Evolutionary conservation across 2,888 invertebrate species (phyloP).

Genomic region (Hemistola chrysoprasaria): DNA sequence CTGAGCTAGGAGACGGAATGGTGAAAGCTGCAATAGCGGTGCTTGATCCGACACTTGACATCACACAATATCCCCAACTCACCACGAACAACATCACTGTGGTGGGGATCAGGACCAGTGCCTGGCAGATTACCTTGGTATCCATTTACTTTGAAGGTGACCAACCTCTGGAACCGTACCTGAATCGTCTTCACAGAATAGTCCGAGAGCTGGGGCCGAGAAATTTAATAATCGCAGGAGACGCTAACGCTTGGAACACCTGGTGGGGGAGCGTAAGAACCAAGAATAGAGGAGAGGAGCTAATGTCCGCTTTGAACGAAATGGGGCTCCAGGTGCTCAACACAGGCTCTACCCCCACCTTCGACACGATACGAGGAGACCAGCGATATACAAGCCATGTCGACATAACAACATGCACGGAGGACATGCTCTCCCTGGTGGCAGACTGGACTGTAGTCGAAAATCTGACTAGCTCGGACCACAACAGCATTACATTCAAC

Average conservation of each 20-base stretch:
- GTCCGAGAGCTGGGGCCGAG: not conserved
- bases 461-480: too few species aligned
- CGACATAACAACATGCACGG: not conserved
- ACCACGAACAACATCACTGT: conserved; percentile 15
- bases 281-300: conserved; percentile 24
- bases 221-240: conserved; percentile 15
- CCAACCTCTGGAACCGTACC: conserved; percentile 9
- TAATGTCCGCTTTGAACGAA: not conserved
- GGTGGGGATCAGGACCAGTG: conserved; percentile 13
- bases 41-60: not conserved
- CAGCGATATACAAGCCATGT: not conserved
- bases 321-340: too few species aligned
- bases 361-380: not conserved
- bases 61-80: not conserved
- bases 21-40: not conserved
- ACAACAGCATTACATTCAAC: not conserved
- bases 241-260: conserved; percentile 21
- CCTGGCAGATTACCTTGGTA: conserved; percentile 14
- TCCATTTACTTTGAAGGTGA: conserved; percentile 27
- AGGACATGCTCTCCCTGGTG: not conserved
- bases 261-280: conserved; percentile 22
- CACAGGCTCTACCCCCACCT: not conserved
- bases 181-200: conserved; percentile 10
- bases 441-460: not conserved
- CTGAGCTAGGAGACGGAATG: not conserved